Conservation (phyloP, 2,888 invertebrate species). For the Pseudoips prasinana region DNA sequence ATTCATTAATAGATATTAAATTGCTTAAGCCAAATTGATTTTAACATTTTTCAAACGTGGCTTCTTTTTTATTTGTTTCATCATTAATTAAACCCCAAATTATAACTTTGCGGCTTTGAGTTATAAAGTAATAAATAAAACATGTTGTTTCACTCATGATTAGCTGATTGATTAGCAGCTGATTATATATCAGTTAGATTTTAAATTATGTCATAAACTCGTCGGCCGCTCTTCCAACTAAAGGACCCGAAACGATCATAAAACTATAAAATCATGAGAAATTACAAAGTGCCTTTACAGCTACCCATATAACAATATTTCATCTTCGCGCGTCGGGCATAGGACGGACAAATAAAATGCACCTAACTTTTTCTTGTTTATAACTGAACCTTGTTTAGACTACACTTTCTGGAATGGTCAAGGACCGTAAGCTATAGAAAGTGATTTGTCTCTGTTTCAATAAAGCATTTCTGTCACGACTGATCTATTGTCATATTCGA, state of each 20-base stretch:
- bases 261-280: slow-evolving; percentile 71
- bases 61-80: too few species aligned
- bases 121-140: slow-evolving; percentile 31
- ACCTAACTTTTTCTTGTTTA: slow-evolving; percentile 40
- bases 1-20: too few species aligned
- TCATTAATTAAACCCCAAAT: slow-evolving; percentile 15
- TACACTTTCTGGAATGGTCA: slow-evolving; percentile 64
- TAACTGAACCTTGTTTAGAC: slow-evolving; percentile 58
- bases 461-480: slow-evolving; percentile 67
- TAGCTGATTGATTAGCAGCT: slow-evolving; percentile 47
- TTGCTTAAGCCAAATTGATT: too few species aligned
- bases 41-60: too few species aligned
- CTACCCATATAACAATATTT: slow-evolving; percentile 73
- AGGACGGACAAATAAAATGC: slow-evolving; percentile 36
- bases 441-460: slow-evolving; percentile 55
- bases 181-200: slow-evolving; percentile 48
- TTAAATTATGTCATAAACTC: slow-evolving; percentile 56
- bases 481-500: slow-evolving; percentile 50
- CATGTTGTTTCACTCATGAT: slow-evolving; percentile 37
- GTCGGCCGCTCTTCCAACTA: slow-evolving; percentile 50
- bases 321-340: slow-evolving; percentile 58
- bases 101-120: slow-evolving; percentile 24
- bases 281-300: slow-evolving; percentile 68
- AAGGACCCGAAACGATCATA: slow-evolving; percentile 62
- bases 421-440: slow-evolving; percentile 64